These are phyloP conservation scores for Notospermus geniculatus DNA, from an alignment of 1,140 invertebrate genomes.

Conservation along the genomic window DNA sequence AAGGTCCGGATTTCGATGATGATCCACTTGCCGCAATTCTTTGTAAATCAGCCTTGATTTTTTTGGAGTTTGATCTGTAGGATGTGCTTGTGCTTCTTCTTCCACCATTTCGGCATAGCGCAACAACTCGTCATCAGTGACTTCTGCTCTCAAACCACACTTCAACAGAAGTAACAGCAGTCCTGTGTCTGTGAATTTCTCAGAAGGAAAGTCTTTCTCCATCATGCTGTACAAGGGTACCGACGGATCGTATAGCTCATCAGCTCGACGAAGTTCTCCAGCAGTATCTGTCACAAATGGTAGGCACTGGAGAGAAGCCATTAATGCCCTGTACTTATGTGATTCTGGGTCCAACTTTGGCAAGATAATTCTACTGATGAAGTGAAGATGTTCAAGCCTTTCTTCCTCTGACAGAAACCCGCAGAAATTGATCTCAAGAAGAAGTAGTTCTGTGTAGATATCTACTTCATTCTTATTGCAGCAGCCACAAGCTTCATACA, in stretches of 20 bases:
- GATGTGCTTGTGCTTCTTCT: slow-evolving; percentile 9
- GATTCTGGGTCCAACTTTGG: neutral
- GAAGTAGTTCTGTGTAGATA: slow-evolving; percentile 6
- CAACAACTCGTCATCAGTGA: slow-evolving; percentile 21
- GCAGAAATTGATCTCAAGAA: slow-evolving; percentile 9
- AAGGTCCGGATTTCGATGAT: too few species aligned
- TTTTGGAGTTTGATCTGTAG: neutral
- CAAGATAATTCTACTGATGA: slow-evolving; percentile 12
- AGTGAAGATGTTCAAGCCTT: slow-evolving; percentile 20
- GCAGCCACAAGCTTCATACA: slow-evolving; percentile 21
- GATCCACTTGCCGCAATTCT: too few species aligned
- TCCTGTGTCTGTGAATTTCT: slow-evolving; percentile 4
- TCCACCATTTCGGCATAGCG: slow-evolving; percentile 23
- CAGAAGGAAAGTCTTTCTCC: slow-evolving; percentile 20
- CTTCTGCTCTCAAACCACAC: slow-evolving; percentile 18
- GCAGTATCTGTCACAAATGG: slow-evolving; percentile 15
- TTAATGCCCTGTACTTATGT: slow-evolving; percentile 7
- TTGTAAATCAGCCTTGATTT: too few species aligned
- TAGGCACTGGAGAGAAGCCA: slow-evolving; percentile 1
- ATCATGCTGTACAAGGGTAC: slow-evolving; percentile 25
- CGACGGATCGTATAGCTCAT: slow-evolving; percentile 21
- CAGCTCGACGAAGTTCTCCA: slow-evolving; percentile 6
- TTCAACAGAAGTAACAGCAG: slow-evolving; percentile 20
- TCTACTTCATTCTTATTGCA: slow-evolving; percentile 7
- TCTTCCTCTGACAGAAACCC: slow-evolving; percentile 14